phyloP scores from a whole-genome alignment of 2,113 vertebrate species.

The Aramus guarauna region DNA sequence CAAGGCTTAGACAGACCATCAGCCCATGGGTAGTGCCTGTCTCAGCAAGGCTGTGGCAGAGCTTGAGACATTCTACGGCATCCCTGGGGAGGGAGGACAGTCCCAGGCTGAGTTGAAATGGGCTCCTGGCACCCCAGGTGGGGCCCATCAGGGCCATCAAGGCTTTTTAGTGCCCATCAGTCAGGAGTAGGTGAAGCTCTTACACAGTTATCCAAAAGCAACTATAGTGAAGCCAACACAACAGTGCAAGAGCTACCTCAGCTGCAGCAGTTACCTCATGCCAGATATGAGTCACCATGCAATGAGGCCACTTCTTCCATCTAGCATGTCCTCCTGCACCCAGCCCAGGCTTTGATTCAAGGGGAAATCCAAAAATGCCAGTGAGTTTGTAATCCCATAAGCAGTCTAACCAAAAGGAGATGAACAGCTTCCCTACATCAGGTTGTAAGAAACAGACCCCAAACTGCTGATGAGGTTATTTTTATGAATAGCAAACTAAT shows the following conservation, averaged over 20 bases:
- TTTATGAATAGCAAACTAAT: slow-evolving; percentile 7
- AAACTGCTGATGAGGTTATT: not conserved
- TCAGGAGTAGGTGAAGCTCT: not conserved
- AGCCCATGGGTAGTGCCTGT: accelerated
- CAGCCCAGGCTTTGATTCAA: not conserved
- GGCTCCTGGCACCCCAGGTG: not conserved
- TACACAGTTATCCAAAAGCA: not conserved
- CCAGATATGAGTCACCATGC: not conserved
- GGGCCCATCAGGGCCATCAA: not conserved
- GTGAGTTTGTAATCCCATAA: not conserved
- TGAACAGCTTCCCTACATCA: not conserved
- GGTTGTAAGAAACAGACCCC: not conserved
- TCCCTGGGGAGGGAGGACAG: accelerated
- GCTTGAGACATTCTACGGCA: not conserved
- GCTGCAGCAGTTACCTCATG: not conserved
- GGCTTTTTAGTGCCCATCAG: not conserved
- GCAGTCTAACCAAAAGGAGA: not conserved
- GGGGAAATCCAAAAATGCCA: not conserved
- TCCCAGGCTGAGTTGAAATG: not conserved
- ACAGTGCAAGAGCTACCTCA: not conserved
- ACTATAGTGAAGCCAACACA: not conserved
- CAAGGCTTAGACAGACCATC: not conserved
- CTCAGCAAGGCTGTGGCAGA: not conserved
- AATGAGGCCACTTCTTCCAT: not conserved
- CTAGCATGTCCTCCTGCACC: not conserved